Conservation (phyloP, 2,797 vertebrate genomes). For the Coccyzus lansbergi region DNA sequence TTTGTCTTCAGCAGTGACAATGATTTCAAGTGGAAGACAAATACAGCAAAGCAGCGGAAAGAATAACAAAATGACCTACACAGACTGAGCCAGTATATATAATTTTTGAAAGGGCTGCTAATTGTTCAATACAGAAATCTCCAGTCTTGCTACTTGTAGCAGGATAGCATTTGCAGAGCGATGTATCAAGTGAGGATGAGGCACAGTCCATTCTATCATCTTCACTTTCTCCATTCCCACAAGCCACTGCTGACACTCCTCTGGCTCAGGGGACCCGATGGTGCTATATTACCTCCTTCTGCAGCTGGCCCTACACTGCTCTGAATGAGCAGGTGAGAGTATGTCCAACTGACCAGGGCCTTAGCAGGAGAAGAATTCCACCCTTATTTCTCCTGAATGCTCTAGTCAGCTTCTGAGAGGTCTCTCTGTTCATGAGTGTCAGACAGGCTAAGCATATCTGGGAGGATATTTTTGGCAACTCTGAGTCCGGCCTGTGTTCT, state of each 20-base stretch:
- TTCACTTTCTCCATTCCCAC: background rate
- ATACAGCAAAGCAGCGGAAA: constrained; percentile 38
- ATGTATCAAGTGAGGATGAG: background rate
- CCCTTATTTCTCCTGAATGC: background rate
- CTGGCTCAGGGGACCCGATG: rapidly evolving
- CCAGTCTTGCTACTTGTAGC: background rate
- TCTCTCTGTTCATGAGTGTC: background rate
- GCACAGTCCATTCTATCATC: background rate
- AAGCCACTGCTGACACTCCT: background rate
- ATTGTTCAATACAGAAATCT: background rate
- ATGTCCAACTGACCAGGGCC: background rate
- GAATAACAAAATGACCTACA: constrained; percentile 13
- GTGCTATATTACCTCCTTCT: background rate
- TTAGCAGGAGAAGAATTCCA: background rate
- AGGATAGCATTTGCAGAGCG: background rate
- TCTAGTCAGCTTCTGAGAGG: background rate
- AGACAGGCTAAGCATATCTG: background rate
- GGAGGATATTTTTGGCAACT: background rate
- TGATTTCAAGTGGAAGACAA: constrained; percentile 27
- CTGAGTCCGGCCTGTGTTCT: background rate
- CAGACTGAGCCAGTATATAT: background rate
- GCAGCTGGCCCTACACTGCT: background rate
- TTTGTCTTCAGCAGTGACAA: constrained; percentile 58
- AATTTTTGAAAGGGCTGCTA: background rate
- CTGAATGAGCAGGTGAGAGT: background rate